Conservation (phyloP, 2,113 vertebrate genomes). For the Poecile atricapillus region DNA sequence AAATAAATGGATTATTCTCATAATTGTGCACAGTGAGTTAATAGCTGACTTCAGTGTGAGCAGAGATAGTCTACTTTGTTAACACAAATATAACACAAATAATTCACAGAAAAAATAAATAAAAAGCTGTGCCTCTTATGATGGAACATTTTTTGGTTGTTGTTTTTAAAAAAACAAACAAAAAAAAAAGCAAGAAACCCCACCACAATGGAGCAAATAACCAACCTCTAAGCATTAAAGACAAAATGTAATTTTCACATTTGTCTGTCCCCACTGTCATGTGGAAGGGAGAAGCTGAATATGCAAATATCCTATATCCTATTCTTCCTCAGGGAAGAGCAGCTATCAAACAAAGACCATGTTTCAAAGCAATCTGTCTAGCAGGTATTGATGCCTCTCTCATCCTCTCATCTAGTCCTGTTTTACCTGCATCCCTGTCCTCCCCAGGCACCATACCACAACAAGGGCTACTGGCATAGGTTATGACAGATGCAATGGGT, state of each 20-base stretch:
- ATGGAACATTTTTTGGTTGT: background rate
- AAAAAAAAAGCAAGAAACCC: background rate
- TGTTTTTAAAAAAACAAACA: background rate
- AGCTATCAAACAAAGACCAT: background rate
- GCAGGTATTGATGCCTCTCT: background rate
- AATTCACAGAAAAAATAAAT: background rate
- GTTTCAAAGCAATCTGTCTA: background rate
- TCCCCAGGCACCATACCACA: background rate
- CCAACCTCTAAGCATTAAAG: background rate
- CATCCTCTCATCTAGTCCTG: background rate
- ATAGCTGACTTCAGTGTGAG: background rate
- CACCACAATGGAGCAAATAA: background rate
- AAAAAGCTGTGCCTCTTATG: background rate
- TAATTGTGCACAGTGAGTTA: background rate
- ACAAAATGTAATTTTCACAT: background rate
- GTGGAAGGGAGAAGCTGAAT: background rate
- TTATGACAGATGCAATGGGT: background rate
- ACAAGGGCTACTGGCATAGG: background rate
- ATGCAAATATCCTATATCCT: background rate
- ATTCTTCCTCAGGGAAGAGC: background rate
- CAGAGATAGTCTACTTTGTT: background rate
- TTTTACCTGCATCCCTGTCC: background rate
- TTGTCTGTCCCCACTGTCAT: background rate
- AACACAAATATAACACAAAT: background rate
- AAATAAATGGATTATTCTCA: background rate